Evolutionary conservation across 2,113 vertebrate genomes (phyloP), one percentile per base, ranked within the genome.

Genomic region (Desmodus rotundus): DNA sequence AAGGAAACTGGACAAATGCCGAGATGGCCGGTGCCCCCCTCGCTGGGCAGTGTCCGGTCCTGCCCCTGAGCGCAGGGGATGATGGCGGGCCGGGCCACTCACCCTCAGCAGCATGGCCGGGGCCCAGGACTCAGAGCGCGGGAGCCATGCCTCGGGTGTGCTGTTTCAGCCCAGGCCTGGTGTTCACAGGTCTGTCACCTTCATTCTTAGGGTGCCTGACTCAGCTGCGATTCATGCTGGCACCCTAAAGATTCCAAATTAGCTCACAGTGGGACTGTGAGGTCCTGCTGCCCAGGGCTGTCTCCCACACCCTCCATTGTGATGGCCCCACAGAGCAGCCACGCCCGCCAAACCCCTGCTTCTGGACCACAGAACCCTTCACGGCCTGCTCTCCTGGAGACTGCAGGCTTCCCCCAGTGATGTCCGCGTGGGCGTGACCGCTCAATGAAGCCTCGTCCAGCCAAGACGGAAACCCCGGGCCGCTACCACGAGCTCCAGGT

Each of bases 21-120:
- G 1, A 4, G 5, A 87, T 0, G 11, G 33, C 72, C 73, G 89
- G 54, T 0, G 14, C 95, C 93, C 87, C 97, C 97, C 96, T 97
- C 87, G 86, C 52, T 58, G 36, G 81, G 94, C 70, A 87, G 91
- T 7, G 87, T 36, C 16, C 33, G 54, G 76, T 76, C 70, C 63
- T 86, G 85, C 87, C 77, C 31, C 97, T 36, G 56, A 91, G 78
- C 92, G 77, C 47, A 36, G 94, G 33, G 45, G 86, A 50, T 0
- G 82, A 87, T 91, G 96, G 93, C 78, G 72, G 38, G 56, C 65
- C 52, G 89, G 89, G 45, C 22, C 52, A 61, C 89, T 68, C 70
- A 47, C 86, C 90, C 80, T 87, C 89, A 63, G 96, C 96, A 88
- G 94, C 97, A 97, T 97, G 95, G 93, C 89, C 95, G 89, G 80